Evolutionary conservation across 2,113 vertebrate genomes (phyloP), one percentile per base, ranked within the genome.

Genomic region (Bufo gargarizans): DNA sequence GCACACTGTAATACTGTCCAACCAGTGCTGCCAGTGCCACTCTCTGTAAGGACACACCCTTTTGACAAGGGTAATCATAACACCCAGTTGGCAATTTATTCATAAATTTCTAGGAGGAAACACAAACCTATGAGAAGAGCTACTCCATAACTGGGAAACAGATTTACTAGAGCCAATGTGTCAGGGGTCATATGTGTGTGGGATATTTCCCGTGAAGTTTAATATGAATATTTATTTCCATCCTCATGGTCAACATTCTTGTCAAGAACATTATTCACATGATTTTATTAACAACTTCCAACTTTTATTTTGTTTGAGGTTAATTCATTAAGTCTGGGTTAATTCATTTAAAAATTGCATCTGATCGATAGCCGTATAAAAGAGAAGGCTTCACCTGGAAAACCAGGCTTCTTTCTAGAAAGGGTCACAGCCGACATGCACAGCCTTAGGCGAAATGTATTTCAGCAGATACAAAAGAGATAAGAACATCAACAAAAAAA

Each of bases 401-500:
- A 84, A 22, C 55, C 7, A 33, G 59, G 43, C 16, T 10, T 47
- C 17, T 69, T 56, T 53, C 43, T 61, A 50, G 47, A 17, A 61
- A 56, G 20, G 74, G 74, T 58, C 47, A 7, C 33, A 22, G 11
- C 59, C 63, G 69, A 69, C 82, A 58, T 78, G 79, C 49, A 78
- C 22, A 78, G 87, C 87, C 82, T 58, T 53, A 78, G 87, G 87
- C 87, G 84, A 83, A 78, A 89, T 84, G 59, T 89, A 78, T 53
- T 89, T 89, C 56, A 89, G 84, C 82, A 78, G 74, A 89, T 84
- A 83, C 82, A 84, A 84, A 84, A 67, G 59, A 69, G 72, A 84
- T 89, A 84, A 84, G 87, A 89, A 84, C 81, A 89, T 84, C 87
- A 84, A 84, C 87, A 84, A 84, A 89, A 87, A 63, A 84, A 65